Evolutionary conservation across 2,113 vertebrate genomes (phyloP).

Genomic region (Neopipo cinnamomea): DNA sequence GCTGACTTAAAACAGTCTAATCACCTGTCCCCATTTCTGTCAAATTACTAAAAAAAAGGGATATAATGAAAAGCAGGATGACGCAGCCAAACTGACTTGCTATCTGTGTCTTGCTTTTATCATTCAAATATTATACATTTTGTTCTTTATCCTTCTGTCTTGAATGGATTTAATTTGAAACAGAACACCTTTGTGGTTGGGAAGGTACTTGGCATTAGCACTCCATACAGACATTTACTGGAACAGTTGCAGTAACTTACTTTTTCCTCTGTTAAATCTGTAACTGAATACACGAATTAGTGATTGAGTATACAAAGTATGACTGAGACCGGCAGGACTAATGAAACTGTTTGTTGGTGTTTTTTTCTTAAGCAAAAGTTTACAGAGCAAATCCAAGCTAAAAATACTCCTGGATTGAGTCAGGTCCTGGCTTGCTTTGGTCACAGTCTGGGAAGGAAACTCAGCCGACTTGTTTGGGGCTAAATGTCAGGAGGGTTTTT

Average conservation of each 20-base stretch:
- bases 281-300: neutral
- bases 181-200: fast-evolving
- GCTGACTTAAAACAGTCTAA: neutral
- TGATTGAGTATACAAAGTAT: neutral
- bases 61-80: neutral
- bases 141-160: neutral
- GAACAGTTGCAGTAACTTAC: neutral
- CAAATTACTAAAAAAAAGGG: neutral
- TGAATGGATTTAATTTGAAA: neutral
- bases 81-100: neutral
- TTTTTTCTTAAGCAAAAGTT: neutral
- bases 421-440: neutral
- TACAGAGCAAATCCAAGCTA: neutral
- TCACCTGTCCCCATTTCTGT: neutral
- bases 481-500: neutral
- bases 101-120: neutral
- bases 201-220: neutral
- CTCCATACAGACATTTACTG: neutral
- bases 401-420: neutral
- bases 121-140: neutral
- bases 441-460: neutral
- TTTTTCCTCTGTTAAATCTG: neutral
- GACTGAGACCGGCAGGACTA: neutral
- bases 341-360: neutral
- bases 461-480: neutral